Conservation (phyloP, 1,140 invertebrate genomes). For the Sinella curviseta region DNA sequence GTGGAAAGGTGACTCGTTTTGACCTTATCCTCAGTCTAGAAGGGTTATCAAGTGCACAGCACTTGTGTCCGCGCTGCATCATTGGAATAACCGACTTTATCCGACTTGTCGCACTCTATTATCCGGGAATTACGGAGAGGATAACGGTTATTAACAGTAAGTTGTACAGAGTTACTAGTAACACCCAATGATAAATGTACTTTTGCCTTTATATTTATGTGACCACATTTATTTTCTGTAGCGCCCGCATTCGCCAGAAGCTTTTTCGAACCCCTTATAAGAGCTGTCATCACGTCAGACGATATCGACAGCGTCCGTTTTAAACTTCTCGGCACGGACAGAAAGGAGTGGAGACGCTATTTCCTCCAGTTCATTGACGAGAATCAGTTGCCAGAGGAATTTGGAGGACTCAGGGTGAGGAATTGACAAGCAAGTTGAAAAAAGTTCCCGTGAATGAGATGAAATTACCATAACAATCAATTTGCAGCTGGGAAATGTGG, state of each 20-base stretch:
- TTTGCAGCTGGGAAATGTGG: too few relatives aligned
- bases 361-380: not conserved
- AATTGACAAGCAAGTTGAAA: too few relatives aligned
- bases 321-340: not conserved
- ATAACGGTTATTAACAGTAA: not conserved
- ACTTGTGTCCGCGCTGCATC: not conserved
- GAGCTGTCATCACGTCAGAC: not conserved
- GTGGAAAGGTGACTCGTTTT: slow-evolving; percentile 5
- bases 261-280: not conserved
- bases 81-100: not conserved
- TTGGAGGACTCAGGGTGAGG: not conserved
- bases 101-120: not conserved
- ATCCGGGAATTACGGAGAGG: not conserved
- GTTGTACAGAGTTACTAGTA: not conserved
- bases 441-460: too few relatives aligned
- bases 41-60: not conserved
- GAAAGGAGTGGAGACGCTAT: not conserved
- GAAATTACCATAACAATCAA: too few relatives aligned
- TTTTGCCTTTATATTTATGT: not conserved
- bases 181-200: not conserved
- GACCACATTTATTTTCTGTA: not conserved
- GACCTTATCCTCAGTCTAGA: not conserved
- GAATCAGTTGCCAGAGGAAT: not conserved
- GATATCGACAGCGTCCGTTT: not conserved
- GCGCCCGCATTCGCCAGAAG: not conserved